A percentile compares a stretch with the other conserved stretches of the same genome.
phyloP scores from a whole-genome alignment of 2,888 invertebrate genomes.

The Hanleya hanleyi region DNA sequence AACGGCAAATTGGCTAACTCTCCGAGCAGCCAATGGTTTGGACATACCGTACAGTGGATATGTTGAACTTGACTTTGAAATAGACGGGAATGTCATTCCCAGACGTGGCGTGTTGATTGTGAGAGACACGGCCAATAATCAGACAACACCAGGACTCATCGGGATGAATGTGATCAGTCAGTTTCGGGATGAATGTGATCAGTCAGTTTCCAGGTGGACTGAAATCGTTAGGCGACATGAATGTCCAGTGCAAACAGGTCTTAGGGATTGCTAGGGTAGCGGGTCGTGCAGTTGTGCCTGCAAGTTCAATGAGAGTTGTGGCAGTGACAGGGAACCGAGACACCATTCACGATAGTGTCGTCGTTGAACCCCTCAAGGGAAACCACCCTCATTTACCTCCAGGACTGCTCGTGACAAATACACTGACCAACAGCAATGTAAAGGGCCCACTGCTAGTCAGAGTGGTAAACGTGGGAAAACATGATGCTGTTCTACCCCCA shows the following conservation, averaged over 20 bases:
- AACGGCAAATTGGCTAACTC: not conserved
- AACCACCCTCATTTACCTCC: not conserved
- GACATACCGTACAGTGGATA: conserved; percentile 27
- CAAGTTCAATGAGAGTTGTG: not conserved
- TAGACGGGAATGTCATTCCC: not conserved
- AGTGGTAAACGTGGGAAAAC: not conserved
- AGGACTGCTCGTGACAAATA: not conserved
- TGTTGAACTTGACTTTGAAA: conserved; percentile 24
- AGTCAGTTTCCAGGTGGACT: not conserved
- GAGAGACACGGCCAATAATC: too few species aligned
- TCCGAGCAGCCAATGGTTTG: conserved; percentile 19
- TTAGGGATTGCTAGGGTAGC: not conserved
- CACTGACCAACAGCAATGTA: not conserved
- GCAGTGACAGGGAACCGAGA: not conserved
- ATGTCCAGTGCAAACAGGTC: not conserved
- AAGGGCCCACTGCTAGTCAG: not conserved
- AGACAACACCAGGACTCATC: too few species aligned
- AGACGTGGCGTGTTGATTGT: not conserved
- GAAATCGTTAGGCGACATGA: not conserved
- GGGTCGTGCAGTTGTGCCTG: not conserved
- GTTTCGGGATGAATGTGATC: too few species aligned
- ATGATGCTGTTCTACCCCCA: too few species aligned
- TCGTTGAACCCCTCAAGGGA: not conserved
- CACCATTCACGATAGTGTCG: not conserved
- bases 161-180: too few species aligned